Conservation (phyloP, 1,140 invertebrate species). For the Camponotus floridanus region DNA sequence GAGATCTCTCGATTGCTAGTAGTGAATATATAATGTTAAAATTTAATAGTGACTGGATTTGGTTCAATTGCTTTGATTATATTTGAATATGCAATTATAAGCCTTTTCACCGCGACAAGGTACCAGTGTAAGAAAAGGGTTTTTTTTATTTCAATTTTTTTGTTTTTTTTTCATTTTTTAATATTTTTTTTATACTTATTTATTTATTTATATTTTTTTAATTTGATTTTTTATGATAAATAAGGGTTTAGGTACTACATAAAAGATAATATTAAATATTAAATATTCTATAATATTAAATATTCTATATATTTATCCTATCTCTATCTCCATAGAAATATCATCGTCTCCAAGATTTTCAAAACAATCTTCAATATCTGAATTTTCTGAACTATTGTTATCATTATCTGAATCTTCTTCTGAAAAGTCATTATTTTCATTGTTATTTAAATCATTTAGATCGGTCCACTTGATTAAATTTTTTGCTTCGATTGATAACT, state of each 20-base stretch:
- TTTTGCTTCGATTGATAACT: conserved; percentile 25
- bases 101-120: conserved; percentile 46
- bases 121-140: conserved; percentile 36
- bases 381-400: conserved; percentile 16
- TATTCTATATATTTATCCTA: too few species aligned
- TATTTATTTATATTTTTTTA: too few species aligned
- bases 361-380: conserved; percentile 47
- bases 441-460: conserved; percentile 17
- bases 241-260: too few species aligned
- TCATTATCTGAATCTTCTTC: conserved; percentile 25
- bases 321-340: too few species aligned
- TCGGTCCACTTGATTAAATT: conserved; percentile 22
- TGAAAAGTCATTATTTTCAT: conserved; percentile 8
- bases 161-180: conserved; percentile 1
- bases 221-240: too few species aligned
- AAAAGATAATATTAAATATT: too few species aligned
- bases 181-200: not conserved
- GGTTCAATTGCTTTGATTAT: conserved; percentile 22
- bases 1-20: too few species aligned
- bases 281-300: too few species aligned
- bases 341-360: conserved; percentile 35
- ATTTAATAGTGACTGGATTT: conserved; percentile 5
- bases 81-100: conserved; percentile 45
- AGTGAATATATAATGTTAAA: too few species aligned
- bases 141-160: not conserved